Base-by-base conservation (phyloP, 1,140 invertebrate species). In the Drosophila trapezifrons region DNA sequence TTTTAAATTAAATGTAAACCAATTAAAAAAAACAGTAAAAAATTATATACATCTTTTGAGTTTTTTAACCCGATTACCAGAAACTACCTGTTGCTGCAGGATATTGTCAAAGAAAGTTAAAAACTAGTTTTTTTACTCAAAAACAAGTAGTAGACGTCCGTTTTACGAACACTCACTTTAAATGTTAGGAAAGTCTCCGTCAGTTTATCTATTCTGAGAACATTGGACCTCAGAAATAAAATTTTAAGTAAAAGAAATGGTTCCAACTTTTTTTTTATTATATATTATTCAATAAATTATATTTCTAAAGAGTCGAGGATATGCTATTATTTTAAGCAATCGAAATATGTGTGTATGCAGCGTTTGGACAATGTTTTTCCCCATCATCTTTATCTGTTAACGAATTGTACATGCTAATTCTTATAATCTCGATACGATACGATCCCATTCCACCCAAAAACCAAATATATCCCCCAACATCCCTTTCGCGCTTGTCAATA, bases 401-500 rank as follows among this genome's bases (percentile, higher is more conserved):
- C 45, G 52, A 57, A 62, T 71, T 47, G 42, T 71, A 71, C 65
- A 71, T 49, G 51, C 67, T 71, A 71, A 71, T 71, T 71, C 51
- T 52, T 58, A 35, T 47, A 70, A 58, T 40, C 25, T 58, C 13
- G 17, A 57, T 47, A 47, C 27, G 35, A 67, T 77, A 57, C 25
- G 66, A 55, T 56, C 49, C 66, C 35, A 71, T 67, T 64, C 59
- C 35, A 20, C 29, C 32, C 59, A 10, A 25, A 65, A 46, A 29
- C 20, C n/a, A 43, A 43, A 43, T 43, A 43, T 37, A 37, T 60
- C 47, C 43, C 59, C 60, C 25, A 52, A 42, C 46, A 55, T 66
- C n/a, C 72, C 47, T 70, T 69, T 58, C 64, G 75, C 62, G 83
- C 83, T 82, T 86, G 69, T 55, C 56, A 74, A 76, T 73, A 80